Percentiles rank a stretch among this genome's conserved stretches.
Conservation (phyloP, 2,113 vertebrate genomes). For the Nestor notabilis region DNA sequence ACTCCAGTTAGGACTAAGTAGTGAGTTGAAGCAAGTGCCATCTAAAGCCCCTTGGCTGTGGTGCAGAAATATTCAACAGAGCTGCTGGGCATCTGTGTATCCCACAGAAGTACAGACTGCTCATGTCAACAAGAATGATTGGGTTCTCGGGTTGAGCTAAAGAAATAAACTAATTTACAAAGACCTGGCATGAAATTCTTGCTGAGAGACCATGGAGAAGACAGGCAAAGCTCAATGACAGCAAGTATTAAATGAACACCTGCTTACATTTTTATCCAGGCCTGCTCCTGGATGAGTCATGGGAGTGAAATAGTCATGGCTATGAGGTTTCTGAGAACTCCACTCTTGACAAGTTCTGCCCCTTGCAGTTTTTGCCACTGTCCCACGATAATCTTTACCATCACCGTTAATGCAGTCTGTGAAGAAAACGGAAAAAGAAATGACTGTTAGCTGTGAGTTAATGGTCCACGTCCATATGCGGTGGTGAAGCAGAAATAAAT, state of each 20-base stretch:
- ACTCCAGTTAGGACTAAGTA: neutral
- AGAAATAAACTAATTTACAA: neutral
- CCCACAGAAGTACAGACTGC: neutral
- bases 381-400: slow-evolving; percentile 84
- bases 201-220: neutral
- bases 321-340: slow-evolving; percentile 85
- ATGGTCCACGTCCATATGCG: accelerated
- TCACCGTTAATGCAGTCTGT: slow-evolving; percentile 84
- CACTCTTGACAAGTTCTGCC: slow-evolving; percentile 89
- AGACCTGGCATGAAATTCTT: neutral
- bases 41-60: neutral
- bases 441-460: neutral
- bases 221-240: neutral
- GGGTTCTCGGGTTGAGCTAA: neutral
- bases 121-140: neutral
- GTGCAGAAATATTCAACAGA: neutral
- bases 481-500: neutral
- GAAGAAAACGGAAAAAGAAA: neutral
- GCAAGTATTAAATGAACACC: neutral
- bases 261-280: slow-evolving; percentile 87
- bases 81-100: neutral
- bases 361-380: slow-evolving; percentile 75
- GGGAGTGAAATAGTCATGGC: slow-evolving; percentile 84
- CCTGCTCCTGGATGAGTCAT: slow-evolving; percentile 76
- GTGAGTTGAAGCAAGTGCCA: neutral